Percentiles rank a stretch among this genome's conserved stretches.
Conservation (phyloP, 1,140 invertebrate genomes). For the Hermetia illucens region DNA sequence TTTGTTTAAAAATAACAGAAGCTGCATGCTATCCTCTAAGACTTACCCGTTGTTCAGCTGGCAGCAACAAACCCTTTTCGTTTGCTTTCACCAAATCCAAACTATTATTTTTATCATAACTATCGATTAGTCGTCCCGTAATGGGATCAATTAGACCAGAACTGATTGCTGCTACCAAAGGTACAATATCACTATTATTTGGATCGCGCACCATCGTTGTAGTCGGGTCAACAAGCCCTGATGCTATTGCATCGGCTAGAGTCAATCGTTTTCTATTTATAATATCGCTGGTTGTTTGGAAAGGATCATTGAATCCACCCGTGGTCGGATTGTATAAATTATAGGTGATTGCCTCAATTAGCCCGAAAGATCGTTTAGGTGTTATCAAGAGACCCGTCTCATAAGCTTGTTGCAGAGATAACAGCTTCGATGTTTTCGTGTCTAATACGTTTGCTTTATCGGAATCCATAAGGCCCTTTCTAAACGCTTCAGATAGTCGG, state of each 20-base stretch:
- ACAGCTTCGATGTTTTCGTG: conserved; percentile 64
- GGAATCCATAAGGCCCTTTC: conserved; percentile 72
- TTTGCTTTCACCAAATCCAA: conserved; percentile 76
- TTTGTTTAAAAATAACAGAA: conserved; percentile 5
- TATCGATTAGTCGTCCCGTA: conserved; percentile 51
- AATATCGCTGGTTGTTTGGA: conserved; percentile 48
- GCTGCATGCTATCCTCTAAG: conserved; percentile 5
- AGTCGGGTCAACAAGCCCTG: conserved; percentile 69
- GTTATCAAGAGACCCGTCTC: conserved; percentile 61
- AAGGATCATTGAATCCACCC: conserved; percentile 67
- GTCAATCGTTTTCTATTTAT: conserved; percentile 51
- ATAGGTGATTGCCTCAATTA: conserved; percentile 70
- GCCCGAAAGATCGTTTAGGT: conserved; percentile 55
- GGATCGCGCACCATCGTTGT: conserved; percentile 72
- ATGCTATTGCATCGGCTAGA: conserved; percentile 58
- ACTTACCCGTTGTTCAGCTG: conserved; percentile 87
- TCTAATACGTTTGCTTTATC: conserved; percentile 75
- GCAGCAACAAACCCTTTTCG: conserved; percentile 71
- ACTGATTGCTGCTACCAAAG: conserved; percentile 64
- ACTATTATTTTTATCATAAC: conserved; percentile 45
- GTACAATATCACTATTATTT: conserved; percentile 53
- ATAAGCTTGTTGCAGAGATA: conserved; percentile 56
- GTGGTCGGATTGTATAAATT: conserved; percentile 68
- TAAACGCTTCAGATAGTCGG: conserved; percentile 72
- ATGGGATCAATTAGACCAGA: conserved; percentile 60